Evolutionary conservation across 2,113 vertebrate genomes (phyloP).

Genomic region (Megaceryle maxima): DNA sequence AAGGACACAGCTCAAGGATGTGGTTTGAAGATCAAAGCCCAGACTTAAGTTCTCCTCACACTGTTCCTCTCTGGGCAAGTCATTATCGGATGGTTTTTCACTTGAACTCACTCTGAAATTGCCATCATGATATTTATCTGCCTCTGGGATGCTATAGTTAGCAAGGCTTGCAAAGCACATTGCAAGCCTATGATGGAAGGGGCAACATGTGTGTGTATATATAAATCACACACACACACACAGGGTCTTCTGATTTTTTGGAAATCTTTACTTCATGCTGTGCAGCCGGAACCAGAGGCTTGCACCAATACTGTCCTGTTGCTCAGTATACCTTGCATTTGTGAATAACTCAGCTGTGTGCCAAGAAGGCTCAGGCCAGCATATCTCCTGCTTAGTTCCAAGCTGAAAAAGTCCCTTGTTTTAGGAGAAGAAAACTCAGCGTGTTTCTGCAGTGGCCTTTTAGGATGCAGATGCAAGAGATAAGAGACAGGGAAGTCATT

Average conservation of each 20-base stretch:
- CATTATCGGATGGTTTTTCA: neutral
- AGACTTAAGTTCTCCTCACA: neutral
- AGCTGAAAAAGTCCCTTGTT: conserved; percentile 35
- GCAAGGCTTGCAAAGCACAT: neutral
- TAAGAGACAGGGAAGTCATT: conserved; percentile 44
- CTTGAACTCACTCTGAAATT: neutral
- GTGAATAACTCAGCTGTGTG: neutral
- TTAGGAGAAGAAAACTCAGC: neutral
- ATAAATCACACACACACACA: neutral
- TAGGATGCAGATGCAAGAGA: conserved; percentile 8
- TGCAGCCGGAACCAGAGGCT: neutral
- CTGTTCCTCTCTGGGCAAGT: neutral
- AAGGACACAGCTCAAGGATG: neutral
- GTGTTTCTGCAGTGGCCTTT: conserved; percentile 10
- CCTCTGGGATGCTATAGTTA: neutral
- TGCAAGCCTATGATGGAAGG: neutral
- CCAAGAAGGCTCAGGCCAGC: neutral
- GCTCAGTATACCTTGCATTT: neutral
- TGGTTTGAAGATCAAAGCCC: neutral
- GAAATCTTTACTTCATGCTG: neutral
- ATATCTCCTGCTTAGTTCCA: neutral
- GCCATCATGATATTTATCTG: neutral
- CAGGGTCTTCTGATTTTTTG: neutral
- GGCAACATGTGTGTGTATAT: neutral
- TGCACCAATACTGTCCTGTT: neutral